Evolutionary conservation across 2,888 invertebrate species (phyloP), one percentile per base, ranked within the genome.

Genomic region (Pachliopta kotzebuea): DNA sequence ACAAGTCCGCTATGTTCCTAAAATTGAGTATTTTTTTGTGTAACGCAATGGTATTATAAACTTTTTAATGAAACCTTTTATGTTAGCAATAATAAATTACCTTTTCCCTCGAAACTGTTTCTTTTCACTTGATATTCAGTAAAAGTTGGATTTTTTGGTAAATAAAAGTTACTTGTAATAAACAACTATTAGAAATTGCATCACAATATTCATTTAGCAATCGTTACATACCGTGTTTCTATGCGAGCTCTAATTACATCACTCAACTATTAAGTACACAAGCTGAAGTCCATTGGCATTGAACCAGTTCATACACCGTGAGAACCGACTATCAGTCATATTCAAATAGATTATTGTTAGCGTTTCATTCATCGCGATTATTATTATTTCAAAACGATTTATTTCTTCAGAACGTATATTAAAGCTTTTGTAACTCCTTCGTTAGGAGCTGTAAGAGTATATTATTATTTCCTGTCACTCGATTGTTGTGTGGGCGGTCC

Each of bases 401-500:
- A 66, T 66, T 49, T 66, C 60, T 45, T 45, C 56, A 24, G 54
- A 17, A 52, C 60, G 67, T 59, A 60, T 59, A 63, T 66, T 69
- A 59, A 49, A 56, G 64, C 67, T 71, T 70, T 76, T 74, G 69
- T 73, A 71, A 69, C 70, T 71, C 67, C 68, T 68, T 68, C 70
- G 67, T 66, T 67, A 60, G 57, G 70, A 62, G 69, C 67, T 68
- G 67, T 70, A 74, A 77, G 76, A 68, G 76, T 78, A 79, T 79
- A 74, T 66, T 76, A 77, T 71, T 73, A 76, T 79, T 83, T 84
- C 82, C 84, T 77, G 81, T 76, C 78, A 71, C 68, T 67, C 74
- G 75, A 81, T 77, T 80, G 77, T 67, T 73, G 80, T 76, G 87
- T 86, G 78, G 88, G 86, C 78, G 81, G 74, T 72, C 73, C 75